Evolutionary conservation across 2,113 vertebrate species (phyloP).

Genomic region (Mustelus asterias): DNA sequence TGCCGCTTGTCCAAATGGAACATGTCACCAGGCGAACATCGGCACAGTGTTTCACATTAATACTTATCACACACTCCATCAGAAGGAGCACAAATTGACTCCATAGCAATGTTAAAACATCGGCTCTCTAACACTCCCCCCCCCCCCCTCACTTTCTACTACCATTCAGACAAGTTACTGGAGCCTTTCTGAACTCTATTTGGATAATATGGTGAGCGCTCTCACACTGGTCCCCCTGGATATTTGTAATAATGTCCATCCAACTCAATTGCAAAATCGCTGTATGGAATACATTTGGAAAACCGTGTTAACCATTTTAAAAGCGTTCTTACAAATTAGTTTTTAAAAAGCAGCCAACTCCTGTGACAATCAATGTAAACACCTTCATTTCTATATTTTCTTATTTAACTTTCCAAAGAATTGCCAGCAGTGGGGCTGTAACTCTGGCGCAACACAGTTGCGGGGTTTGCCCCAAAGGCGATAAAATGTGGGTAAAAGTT

Average conservation of each 20-base stretch:
- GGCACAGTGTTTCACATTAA: not conserved
- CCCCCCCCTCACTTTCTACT: not conserved
- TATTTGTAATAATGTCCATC: not conserved
- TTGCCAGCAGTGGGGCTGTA: not conserved
- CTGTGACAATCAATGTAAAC: not conserved
- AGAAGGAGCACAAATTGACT: not conserved
- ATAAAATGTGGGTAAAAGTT: not conserved
- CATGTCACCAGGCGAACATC: not conserved
- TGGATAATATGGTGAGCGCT: too few relatives aligned
- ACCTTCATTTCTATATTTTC: not conserved
- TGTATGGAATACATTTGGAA: too few relatives aligned
- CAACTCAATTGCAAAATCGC: too few relatives aligned
- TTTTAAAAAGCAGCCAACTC: not conserved
- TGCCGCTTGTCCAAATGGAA: too few relatives aligned
- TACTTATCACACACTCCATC: not conserved
- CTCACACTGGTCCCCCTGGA: not conserved
- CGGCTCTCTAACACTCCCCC: not conserved
- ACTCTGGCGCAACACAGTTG: not conserved
- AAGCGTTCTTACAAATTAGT: not conserved
- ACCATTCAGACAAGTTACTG: not conserved
- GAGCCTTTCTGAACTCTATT: not conserved
- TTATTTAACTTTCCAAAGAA: not conserved
- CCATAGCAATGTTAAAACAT: not conserved
- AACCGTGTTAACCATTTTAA: not conserved
- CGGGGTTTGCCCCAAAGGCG: not conserved